Evolutionary conservation across 1,140 invertebrate genomes (phyloP).

Genomic region (Orius insidiosus): DNA sequence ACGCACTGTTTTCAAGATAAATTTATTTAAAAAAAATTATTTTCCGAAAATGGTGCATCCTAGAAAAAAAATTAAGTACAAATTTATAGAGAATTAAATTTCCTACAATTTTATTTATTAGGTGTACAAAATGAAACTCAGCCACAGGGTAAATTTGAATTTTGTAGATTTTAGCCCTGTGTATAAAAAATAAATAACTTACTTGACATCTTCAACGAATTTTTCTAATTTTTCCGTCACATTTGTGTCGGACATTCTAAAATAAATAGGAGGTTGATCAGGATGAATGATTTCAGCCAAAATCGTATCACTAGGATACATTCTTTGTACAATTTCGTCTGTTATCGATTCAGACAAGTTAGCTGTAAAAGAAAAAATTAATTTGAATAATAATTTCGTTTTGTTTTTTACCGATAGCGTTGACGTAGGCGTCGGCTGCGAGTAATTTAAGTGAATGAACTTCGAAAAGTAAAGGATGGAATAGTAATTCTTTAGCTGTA

Average conservation of each 20-base stretch:
- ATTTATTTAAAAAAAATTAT: not conserved
- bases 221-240: conserved; percentile 88
- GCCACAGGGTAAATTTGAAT: too few relatives aligned
- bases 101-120: too few relatives aligned
- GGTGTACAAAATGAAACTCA: too few relatives aligned
- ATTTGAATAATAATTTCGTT: not conserved
- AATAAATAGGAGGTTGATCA: conserved; percentile 33
- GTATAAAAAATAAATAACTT: conserved; percentile 34
- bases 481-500: conserved; percentile 80
- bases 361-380: conserved; percentile 31
- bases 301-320: conserved; percentile 50
- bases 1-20: conserved; percentile 16
- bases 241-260: conserved; percentile 50
- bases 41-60: not conserved
- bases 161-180: too few relatives aligned
- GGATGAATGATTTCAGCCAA: conserved; percentile 55
- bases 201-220: conserved; percentile 97
- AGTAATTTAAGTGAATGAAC: conserved; percentile 90
- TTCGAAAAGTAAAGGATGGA: conserved; percentile 94
- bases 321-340: conserved; percentile 61
- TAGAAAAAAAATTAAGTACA: not conserved
- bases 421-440: conserved; percentile 79
- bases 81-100: not conserved
- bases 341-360: conserved; percentile 78
- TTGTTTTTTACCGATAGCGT: conserved; percentile 48